phyloP scores from a whole-genome alignment of 2,113 vertebrate genomes.

The Gymnobelideus leadbeateri region DNA sequence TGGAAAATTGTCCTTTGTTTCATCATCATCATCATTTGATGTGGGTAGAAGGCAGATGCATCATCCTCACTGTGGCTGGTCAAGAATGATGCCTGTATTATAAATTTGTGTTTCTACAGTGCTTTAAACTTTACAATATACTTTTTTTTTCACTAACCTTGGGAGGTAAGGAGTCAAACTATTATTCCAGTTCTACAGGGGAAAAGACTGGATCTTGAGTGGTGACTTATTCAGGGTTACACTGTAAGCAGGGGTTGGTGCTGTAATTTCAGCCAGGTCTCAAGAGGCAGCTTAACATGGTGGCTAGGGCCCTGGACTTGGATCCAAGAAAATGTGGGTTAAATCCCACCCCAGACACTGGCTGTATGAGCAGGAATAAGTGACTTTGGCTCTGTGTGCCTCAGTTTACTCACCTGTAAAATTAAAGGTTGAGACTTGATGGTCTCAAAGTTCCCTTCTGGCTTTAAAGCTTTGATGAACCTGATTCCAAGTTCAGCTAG shows the following conservation, averaged over 20 bases:
- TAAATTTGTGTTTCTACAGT: background rate
- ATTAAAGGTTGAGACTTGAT: background rate
- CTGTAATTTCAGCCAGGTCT: background rate
- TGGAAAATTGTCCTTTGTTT: background rate
- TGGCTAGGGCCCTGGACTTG: background rate
- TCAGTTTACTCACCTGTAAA: background rate
- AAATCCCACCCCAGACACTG: background rate
- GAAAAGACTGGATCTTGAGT: background rate
- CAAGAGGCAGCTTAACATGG: background rate
- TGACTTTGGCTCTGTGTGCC: background rate
- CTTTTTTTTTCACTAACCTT: background rate
- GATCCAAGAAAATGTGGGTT: background rate
- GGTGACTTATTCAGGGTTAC: background rate
- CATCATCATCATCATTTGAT: background rate
- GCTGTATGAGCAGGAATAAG: background rate
- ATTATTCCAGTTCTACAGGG: background rate
- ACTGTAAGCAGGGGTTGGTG: background rate
- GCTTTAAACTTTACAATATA: background rate
- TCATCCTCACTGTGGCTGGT: background rate
- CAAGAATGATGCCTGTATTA: background rate
- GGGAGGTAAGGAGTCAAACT: background rate
- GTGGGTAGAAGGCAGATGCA: background rate
- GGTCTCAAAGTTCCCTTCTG: background rate
- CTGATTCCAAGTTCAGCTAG: background rate
- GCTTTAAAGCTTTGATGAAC: background rate